phyloP scores from a whole-genome alignment of 2,113 vertebrate species.

The Myodes glareolus region DNA sequence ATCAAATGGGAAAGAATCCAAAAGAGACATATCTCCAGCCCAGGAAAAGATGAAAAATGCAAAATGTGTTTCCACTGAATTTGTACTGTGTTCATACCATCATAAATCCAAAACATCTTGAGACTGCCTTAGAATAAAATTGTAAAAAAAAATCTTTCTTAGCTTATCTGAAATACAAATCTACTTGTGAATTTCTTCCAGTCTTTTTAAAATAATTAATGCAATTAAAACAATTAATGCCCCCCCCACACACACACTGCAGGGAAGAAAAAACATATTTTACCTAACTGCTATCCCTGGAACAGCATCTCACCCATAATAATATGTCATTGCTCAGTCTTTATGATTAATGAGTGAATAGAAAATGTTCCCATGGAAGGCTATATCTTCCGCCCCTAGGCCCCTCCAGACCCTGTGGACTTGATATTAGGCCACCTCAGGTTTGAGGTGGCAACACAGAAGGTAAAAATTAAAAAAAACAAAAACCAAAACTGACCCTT shows the following conservation, averaged over 20 bases:
- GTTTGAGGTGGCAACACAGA: neutral
- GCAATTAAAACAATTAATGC: neutral
- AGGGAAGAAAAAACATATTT: neutral
- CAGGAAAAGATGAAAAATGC: neutral
- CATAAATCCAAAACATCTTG: neutral
- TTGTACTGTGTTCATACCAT: neutral
- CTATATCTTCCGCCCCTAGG: fast-evolving
- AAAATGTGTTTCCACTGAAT: neutral
- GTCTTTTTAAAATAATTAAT: neutral
- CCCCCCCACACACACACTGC: neutral
- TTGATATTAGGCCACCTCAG: neutral
- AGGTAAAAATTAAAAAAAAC: neutral
- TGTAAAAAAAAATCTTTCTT: neutral
- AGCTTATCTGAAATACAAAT: neutral
- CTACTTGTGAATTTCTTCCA: neutral
- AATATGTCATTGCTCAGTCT: neutral
- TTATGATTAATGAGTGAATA: neutral
- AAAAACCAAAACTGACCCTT: neutral
- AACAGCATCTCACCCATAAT: neutral
- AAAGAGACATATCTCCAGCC: neutral
- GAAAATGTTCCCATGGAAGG: neutral
- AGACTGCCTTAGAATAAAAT: neutral
- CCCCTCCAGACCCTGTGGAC: neutral
- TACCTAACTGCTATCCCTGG: neutral
- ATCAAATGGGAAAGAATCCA: neutral